These are phyloP conservation scores for Pararge aegeria DNA, from an alignment of 1,140 invertebrate genomes.

Conservation along the genomic window DNA sequence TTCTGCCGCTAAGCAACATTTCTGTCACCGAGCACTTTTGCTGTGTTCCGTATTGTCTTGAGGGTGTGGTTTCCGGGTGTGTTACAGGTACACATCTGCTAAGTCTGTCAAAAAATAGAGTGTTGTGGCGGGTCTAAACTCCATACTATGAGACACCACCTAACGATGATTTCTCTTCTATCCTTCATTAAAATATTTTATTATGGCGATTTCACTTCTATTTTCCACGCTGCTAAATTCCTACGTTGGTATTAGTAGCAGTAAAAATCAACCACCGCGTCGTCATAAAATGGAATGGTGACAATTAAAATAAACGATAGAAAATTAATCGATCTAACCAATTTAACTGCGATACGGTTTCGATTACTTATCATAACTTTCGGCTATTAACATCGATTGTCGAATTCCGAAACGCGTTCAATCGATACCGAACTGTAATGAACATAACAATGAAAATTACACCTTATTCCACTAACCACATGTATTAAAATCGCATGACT, in stretches of 20 bases:
- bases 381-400: constrained; percentile 52
- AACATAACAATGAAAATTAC: constrained; percentile 8
- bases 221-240: constrained; percentile 1
- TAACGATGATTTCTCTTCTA: too few species aligned
- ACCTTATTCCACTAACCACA: constrained; percentile 3
- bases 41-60: too few species aligned
- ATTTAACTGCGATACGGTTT: constrained; percentile 45
- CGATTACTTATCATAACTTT: constrained; percentile 50
- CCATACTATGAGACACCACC: too few species aligned
- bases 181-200: neutral
- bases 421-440: constrained; percentile 1
- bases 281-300: constrained; percentile 10
- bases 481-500: constrained; percentile 2
- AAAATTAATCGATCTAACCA: constrained; percentile 32
- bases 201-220: neutral
- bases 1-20: too few species aligned
- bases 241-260: neutral
- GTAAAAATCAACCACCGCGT: constrained; percentile 10
- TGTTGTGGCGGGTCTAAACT: too few species aligned
- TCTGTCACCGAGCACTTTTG: too few species aligned
- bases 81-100: too few species aligned
- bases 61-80: too few species aligned
- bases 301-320: constrained; percentile 46
- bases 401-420: constrained; percentile 30
- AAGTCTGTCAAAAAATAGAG: too few species aligned